Evolutionary conservation across 2,888 invertebrate genomes (phyloP), one percentile per base, ranked within the genome.

Genomic region (Bellardia pandia): DNA sequence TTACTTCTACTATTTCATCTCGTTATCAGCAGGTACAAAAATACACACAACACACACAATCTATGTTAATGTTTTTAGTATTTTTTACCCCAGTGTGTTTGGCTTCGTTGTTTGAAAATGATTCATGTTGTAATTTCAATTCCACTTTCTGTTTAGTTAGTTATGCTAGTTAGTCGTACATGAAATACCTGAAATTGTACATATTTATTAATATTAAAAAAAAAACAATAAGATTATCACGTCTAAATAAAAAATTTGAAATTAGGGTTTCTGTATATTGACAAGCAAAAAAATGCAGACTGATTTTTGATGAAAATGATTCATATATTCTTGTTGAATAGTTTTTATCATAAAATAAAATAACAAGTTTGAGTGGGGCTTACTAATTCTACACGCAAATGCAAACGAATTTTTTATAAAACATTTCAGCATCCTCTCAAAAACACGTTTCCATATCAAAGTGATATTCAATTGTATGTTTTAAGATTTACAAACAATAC

Each of bases 11-110:
- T 62, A 30, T 42, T 85, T 68, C 68, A 68, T 81, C 58, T 81
- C 66, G n/a, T 80, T 76, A 81, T 74, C 72, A 79, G 40, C 85
- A 81, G 85, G 85, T 85, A 87, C 74, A 42, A 74, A 78, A 80
- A 40, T 51, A 69, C 42, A 56, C 23, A 42, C 23, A 53, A 7
- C 60, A 53, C 9, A n/a, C 16, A 42, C 58, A 33, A 40, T 23
- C 3, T 7, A 53, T 56, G 23, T 51, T 53, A 3, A 53, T 30
- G 56, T 56, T 11, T 53, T 23, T 40, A 45, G 7, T n/a, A 30
- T 14, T 45, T 11, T 58, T 48, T 51, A 51, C 33, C 33, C 60
- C 11, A 33, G 33, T 51, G 6, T 30, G 40, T 33, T 7, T 58
- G 5, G 9, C 37, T 37, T 30, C 9, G 2, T 68, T 83, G 23